Evolutionary conservation across 1,140 invertebrate genomes (phyloP), one percentile per base, ranked within the genome.

Genomic region (Anagrus nilaparvatae): DNA sequence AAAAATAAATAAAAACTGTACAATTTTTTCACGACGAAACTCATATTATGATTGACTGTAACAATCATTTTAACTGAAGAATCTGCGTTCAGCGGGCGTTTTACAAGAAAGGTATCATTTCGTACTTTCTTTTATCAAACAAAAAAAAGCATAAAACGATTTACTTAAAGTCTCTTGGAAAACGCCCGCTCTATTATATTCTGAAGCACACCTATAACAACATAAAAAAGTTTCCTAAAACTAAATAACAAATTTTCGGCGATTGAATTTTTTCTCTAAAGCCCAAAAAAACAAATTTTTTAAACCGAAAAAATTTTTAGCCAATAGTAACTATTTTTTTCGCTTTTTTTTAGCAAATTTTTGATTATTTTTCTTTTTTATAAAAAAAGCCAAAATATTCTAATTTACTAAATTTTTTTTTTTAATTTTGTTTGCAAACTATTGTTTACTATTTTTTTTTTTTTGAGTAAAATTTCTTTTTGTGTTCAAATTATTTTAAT

Each of bases 161-260:
- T 40, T 32, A 17, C 27, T 19, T 33, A n/a, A 12, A 16, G n/a
- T 47, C 30, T 43, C 35, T 43, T 21, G 23, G 14, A 28, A 47
- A 7, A 8, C 45, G 9, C 6, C 17, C 40, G 30, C 45, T 12
- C 39, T 25, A 36, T 29, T 37, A 12, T n/a, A n/a, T n/a, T n/a
- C n/a, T n/a, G n/a, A n/a, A n/a, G n/a, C n/a, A n/a, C n/a, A n/a
- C n/a, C 16, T 41, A 16, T 12, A 23, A 29, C 28, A 29, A 19
- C 16, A 18, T 14, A 12, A 17, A 25, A 18, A 31, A 34, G 41
- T 41, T 51, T 41, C 52, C 51, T 37, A 41, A 38, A 57, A 54
- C 51, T 59, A 61, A 43, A 56, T 59, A 61, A 61, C 59, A 61
- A 58, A 28, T 21, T 34, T 40, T 17, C 9, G 16, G 10, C n/a